Base-by-base conservation (phyloP, 2,797 vertebrate genomes). In the Cuniculus paca region DNA sequence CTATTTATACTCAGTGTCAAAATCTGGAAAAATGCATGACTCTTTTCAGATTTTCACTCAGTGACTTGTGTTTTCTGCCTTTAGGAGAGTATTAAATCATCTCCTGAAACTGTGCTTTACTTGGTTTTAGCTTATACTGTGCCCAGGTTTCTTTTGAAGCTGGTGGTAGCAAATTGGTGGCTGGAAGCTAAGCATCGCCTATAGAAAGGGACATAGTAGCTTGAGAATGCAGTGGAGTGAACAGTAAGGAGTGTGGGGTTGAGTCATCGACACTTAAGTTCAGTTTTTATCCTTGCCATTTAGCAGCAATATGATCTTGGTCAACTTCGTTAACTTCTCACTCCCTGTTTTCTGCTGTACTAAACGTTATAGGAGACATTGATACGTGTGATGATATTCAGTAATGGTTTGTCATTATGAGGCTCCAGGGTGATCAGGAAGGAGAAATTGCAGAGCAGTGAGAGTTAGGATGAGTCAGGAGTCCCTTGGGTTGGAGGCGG, bases 11-110 rank as follows among this genome's bases (percentile, higher is more conserved):
- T 82, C 5, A 3, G 9, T 65, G 34, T 86, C 4, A 19, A 79
- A 94, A 68, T 11, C 9, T 7, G 52, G 22, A 36, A 36, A 63
- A 90, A 85, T 20, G 2, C 34, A 19, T 54, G 52, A 4, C 22
- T 84, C 1, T 65, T 83, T 56, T 70, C 60, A 83, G 22, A 19
- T 94, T 86, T 91, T 87, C 24, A 34, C 26, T 52, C 1, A 65
- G 8, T 54, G 6, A 22, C 70, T 52, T 90, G 0, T 42, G 58
- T 88, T 92, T 89, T 94, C 58, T 81, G 81, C 28, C 80, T 92
- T 92, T 93, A 77, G 60, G 72, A 61, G 56, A 77, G 28, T 96
- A 72, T 88, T 83, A 56, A 91, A 5, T 91, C 5, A 31, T 50
- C 48, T 72, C 20, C 10, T 94, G 74, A 83, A 95, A 81, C 65